These are phyloP conservation scores for Cheilosia variabilis DNA, from an alignment of 2,888 invertebrate species.

Conservation along the genomic window DNA sequence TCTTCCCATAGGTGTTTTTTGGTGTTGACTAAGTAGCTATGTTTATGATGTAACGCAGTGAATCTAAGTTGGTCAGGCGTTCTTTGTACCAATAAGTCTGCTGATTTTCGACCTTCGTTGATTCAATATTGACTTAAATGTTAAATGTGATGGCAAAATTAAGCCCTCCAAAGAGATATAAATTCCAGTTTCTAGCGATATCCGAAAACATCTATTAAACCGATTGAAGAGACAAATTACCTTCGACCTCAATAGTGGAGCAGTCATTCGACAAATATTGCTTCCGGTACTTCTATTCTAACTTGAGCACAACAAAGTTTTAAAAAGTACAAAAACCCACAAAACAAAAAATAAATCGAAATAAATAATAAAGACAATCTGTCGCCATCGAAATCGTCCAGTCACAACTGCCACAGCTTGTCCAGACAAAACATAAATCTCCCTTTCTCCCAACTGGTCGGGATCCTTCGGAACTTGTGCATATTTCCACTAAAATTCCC, in stretches of 20 bases:
- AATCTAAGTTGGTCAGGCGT: no score
- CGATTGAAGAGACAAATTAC: background rate
- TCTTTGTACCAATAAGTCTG: no score
- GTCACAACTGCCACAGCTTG: constrained; percentile 8
- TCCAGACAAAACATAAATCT: constrained; percentile 33
- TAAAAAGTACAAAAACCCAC: background rate
- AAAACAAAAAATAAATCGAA: background rate
- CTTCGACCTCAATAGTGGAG: background rate
- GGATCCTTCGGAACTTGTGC: background rate
- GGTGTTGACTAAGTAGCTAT: no score
- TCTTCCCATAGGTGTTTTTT: no score
- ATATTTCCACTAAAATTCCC: constrained; percentile 12
- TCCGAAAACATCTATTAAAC: background rate
- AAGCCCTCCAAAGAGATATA: no score
- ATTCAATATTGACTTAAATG: no score
- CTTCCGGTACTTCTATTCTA: background rate
- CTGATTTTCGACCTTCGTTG: no score
- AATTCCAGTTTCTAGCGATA: no score
- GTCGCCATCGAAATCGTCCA: constrained; percentile 48
- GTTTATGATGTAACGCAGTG: no score
- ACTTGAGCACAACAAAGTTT: constrained; percentile 16
- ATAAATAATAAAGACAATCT: constrained; percentile 46
- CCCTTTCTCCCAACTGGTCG: background rate
- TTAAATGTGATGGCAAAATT: no score
- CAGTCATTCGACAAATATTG: constrained; percentile 15